phyloP scores from a whole-genome alignment of 2,797 vertebrate species.

The Mormyrus proboscirostris region DNA sequence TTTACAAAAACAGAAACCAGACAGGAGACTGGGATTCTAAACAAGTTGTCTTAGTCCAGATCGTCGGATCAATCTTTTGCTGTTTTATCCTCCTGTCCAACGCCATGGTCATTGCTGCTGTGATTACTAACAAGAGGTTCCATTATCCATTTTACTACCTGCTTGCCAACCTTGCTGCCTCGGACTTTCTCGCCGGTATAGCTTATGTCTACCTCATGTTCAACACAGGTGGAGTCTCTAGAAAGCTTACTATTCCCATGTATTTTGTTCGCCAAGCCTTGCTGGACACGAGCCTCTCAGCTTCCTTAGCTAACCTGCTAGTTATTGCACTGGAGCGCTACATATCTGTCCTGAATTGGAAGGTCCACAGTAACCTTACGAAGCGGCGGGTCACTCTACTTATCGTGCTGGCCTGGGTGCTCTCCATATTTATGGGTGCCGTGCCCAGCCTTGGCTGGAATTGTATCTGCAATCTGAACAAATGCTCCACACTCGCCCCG shows the following conservation, averaged over 20 bases:
- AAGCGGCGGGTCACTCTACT: conserved; percentile 87
- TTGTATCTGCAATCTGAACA: conserved; percentile 78
- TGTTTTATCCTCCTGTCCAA: conserved; percentile 91
- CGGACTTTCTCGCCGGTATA: conserved; percentile 91
- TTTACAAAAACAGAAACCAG: conserved; percentile 76
- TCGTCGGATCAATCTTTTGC: conserved; percentile 84
- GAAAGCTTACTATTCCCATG: conserved; percentile 69
- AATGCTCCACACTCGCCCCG: conserved; percentile 84
- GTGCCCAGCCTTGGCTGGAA: conserved; percentile 95
- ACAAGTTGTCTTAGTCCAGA: conserved; percentile 71
- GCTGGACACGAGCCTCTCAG: conserved; percentile 84
- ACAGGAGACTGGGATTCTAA: conserved; percentile 64
- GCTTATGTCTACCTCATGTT: conserved; percentile 97
- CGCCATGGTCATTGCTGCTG: conserved; percentile 82
- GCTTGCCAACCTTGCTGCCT: conserved; percentile 85
- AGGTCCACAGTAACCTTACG: conserved; percentile 87
- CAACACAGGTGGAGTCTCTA: conserved; percentile 77
- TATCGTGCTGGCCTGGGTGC: conserved; percentile 80
- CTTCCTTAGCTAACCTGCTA: conserved; percentile 84
- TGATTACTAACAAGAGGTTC: conserved; percentile 87
- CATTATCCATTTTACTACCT: conserved; percentile 97
- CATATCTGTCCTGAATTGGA: conserved; percentile 87
- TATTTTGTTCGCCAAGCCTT: conserved; percentile 93
- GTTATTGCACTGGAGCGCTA: conserved; percentile 92
- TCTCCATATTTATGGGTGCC: conserved; percentile 87